Conservation (phyloP, 2,888 invertebrate species). For the Synergus laeviventris region DNA sequence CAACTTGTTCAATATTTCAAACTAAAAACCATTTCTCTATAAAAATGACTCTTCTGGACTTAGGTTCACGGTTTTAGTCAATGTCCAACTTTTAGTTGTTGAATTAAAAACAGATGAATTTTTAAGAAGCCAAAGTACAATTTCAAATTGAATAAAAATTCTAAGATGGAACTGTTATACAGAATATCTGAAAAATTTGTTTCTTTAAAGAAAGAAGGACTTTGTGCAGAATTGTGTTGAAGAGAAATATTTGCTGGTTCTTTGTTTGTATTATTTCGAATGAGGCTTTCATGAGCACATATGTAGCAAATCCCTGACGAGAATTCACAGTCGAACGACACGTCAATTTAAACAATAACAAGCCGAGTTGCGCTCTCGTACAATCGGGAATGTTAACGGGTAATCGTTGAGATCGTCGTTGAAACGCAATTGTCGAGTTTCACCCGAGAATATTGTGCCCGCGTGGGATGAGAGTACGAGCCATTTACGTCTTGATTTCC, state of each 20-base stretch:
- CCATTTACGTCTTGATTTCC: conserved; percentile 50
- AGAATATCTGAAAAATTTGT: too few species aligned
- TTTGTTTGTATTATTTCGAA: background rate
- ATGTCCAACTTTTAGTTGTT: too few species aligned
- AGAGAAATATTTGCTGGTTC: background rate
- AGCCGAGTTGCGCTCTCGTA: conserved; percentile 43
- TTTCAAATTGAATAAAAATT: too few species aligned
- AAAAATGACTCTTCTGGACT: too few species aligned
- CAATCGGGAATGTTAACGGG: conserved; percentile 42
- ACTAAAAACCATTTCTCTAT: too few species aligned
- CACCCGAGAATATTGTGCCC: conserved; percentile 32
- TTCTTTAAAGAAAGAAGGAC: background rate
- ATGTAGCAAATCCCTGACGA: background rate
- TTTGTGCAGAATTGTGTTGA: background rate
- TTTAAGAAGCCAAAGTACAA: too few species aligned
- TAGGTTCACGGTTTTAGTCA: too few species aligned
- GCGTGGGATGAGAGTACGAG: conserved; percentile 43
- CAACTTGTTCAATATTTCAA: too few species aligned
- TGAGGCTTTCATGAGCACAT: background rate
- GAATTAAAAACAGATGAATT: too few species aligned
- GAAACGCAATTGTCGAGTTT: conserved; percentile 30
- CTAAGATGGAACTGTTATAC: too few species aligned
- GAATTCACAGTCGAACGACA: background rate
- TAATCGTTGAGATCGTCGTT: conserved; percentile 28
- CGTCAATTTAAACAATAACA: conserved; percentile 21